These are phyloP conservation scores for Strix uralensis DNA, from an alignment of 2,113 vertebrate species.

Conservation along the genomic window DNA sequence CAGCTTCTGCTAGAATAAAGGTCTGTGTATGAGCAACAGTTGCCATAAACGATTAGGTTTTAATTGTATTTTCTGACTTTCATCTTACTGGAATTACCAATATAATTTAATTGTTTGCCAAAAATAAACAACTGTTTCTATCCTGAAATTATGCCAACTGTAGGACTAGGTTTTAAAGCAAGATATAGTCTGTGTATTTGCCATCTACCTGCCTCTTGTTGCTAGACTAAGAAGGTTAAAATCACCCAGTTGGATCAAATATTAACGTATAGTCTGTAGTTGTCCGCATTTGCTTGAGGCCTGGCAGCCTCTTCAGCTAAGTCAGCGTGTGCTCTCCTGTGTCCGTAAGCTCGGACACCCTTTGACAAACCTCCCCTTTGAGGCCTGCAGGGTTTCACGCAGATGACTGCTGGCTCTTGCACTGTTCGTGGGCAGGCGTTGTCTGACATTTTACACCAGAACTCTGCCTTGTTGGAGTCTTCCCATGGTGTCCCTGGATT, in stretches of 20 bases:
- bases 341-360: neutral
- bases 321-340: neutral
- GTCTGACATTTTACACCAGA: fast-evolving
- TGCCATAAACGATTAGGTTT: neutral
- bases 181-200: neutral
- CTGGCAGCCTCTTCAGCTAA: neutral
- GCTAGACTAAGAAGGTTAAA: neutral
- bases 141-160: neutral
- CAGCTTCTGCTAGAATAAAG: neutral
- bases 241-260: neutral
- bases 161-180: neutral
- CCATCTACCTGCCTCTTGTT: neutral
- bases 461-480: too few relatives aligned
- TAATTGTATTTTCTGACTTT: neutral
- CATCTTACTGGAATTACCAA: neutral
- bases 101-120: neutral
- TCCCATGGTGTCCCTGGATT: neutral
- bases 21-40: neutral
- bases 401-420: neutral
- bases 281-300: neutral
- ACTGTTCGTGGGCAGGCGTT: neutral
- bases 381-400: neutral
- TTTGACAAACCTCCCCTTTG: neutral
- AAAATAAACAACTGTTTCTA: neutral
- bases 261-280: neutral